A percentile compares a stretch with the other conserved stretches of the same genome.
phyloP scores from a whole-genome alignment of 53 echinoderm and acorn worm genomes.

The Astropecten irregularis region DNA sequence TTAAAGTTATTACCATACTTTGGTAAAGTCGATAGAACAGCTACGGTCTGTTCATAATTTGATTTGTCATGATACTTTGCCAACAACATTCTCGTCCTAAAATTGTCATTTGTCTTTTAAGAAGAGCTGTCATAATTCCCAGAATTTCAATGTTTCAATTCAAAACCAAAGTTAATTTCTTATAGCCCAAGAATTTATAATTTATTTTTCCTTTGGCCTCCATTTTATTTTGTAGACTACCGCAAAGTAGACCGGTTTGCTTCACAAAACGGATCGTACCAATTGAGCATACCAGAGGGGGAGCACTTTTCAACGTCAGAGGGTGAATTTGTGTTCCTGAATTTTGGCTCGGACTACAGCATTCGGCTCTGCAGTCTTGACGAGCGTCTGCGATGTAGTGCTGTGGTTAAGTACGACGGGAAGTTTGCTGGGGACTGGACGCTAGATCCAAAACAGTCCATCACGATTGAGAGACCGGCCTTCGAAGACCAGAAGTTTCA shows the following conservation, averaged over 20 bases:
- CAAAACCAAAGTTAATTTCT: no score
- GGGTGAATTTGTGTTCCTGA: constrained; percentile 3
- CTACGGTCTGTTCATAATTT: no score
- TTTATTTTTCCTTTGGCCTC: background rate
- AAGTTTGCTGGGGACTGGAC: constrained; percentile 28
- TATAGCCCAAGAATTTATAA: no score
- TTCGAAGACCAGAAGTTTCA: constrained; percentile 15
- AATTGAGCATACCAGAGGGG: constrained; percentile 22
- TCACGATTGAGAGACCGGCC: constrained; percentile 14
- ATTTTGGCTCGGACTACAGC: constrained; percentile 1
- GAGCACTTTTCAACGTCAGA: constrained; percentile 9
- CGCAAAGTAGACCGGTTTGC: constrained; percentile 4
- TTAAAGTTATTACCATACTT: no score
- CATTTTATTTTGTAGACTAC: background rate
- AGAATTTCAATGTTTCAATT: no score
- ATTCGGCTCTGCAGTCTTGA: constrained; percentile 7
- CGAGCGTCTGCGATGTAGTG: constrained; percentile 9
- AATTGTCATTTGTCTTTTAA: no score
- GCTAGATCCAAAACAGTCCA: background rate
- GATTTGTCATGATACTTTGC: no score
- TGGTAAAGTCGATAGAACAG: no score
- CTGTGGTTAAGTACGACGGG: constrained; percentile 27
- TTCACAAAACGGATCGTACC: background rate
- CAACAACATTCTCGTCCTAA: no score
- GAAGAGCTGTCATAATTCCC: no score